These are phyloP conservation scores for Patella pellucida DNA, from an alignment of 2,888 invertebrate species.

Conservation along the genomic window DNA sequence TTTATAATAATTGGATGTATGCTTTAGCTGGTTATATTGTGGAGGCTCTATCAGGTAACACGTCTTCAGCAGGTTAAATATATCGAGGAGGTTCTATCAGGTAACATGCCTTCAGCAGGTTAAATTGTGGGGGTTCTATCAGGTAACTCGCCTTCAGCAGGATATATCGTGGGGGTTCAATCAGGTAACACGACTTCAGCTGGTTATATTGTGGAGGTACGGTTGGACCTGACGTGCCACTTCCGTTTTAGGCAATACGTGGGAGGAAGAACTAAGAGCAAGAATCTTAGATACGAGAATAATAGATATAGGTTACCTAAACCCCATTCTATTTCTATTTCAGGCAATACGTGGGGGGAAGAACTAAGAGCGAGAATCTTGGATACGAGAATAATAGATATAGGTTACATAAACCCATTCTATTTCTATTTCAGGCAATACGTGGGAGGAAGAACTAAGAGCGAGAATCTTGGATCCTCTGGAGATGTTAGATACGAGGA, in stretches of 20 bases:
- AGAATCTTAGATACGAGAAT: conserved; percentile 12
- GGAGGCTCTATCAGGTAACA: background rate
- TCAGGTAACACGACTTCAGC: background rate
- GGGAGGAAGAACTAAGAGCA: conserved; percentile 21
- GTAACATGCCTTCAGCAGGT: background rate
- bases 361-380: no score
- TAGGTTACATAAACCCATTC: no score
- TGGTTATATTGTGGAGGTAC: no score
- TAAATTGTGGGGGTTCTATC: conserved; percentile 16
- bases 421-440: background rate
- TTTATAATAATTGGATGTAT: conserved; percentile 33
- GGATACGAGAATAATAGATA: no score
- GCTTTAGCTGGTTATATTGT: conserved; percentile 6
- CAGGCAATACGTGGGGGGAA: no score
- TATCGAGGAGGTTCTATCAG: background rate
- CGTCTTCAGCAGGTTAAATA: background rate
- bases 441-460: conserved; percentile 24
- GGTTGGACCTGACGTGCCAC: no score
- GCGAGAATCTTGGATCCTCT: conserved; percentile 20
- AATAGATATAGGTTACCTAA: no score
- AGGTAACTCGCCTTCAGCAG: background rate
- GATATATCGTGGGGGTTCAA: conserved; percentile 15
- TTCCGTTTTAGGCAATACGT: background rate
- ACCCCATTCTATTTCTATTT: no score
- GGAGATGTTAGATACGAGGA: conserved; percentile 19